phyloP scores from a whole-genome alignment of 2,888 invertebrate species.

The Eilema caniola region DNA sequence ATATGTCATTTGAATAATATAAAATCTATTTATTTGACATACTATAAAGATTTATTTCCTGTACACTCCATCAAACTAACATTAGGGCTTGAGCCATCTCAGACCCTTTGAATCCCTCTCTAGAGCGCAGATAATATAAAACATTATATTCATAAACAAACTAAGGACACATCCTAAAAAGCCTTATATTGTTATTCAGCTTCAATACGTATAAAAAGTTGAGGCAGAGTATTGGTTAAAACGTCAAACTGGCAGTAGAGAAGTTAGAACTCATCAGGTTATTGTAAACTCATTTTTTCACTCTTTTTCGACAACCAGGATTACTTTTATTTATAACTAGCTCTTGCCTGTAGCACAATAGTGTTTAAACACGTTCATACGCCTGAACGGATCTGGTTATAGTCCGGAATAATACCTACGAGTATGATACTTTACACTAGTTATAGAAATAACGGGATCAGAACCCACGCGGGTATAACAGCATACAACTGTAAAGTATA shows the following conservation, averaged over 20 bases:
- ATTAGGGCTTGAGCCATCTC: constrained; percentile 29
- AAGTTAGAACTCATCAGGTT: neutral
- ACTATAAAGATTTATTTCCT: constrained; percentile 4
- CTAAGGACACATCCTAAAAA: constrained; percentile 8
- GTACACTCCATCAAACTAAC: constrained; percentile 35
- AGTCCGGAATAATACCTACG: no score
- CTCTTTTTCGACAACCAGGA: neutral
- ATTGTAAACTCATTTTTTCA: neutral
- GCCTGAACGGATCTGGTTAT: no score
- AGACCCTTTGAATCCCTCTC: constrained; percentile 37
- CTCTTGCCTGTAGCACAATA: neutral
- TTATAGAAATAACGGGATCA: no score
- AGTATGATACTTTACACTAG: no score
- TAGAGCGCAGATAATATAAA: constrained; percentile 25
- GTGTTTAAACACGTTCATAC: no score
- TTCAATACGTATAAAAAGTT: neutral
- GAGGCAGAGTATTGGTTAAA: neutral
- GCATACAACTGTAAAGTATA: no score
- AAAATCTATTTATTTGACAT: neutral
- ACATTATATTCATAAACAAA: constrained; percentile 21
- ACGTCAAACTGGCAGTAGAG: neutral
- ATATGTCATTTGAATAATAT: neutral
- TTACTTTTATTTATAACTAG: neutral
- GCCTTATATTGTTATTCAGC: constrained; percentile 1
- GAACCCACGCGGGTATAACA: no score